Percentiles rank a stretch among this genome's conserved stretches.
Conservation (phyloP, 2,113 vertebrate genomes). For the Ceyx melanurus region DNA sequence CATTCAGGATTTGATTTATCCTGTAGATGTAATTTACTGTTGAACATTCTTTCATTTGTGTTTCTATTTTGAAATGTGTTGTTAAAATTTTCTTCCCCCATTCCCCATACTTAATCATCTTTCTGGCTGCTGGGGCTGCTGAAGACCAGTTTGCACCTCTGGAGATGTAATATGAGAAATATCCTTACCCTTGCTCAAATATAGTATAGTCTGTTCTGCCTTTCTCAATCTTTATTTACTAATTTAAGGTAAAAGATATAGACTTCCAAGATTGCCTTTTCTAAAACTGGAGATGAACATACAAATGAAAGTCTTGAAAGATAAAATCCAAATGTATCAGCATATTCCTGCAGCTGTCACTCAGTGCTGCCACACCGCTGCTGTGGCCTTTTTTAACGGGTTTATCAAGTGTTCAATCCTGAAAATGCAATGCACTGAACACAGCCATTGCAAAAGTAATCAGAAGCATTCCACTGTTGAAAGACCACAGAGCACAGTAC, state of each 20-base stretch:
- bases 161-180: not conserved
- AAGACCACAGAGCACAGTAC: not conserved
- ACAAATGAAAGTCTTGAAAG: not conserved
- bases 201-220: not conserved
- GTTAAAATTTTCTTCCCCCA: not conserved
- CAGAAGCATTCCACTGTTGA: not conserved
- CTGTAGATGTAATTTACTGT: not conserved
- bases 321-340: not conserved
- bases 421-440: not conserved
- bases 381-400: not conserved
- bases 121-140: not conserved
- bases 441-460: not conserved
- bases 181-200: not conserved
- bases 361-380: not conserved
- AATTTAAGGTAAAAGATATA: not conserved
- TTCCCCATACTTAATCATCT: not conserved
- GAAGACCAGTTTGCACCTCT: not conserved
- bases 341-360: not conserved
- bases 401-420: not conserved
- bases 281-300: not conserved
- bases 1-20: constrained; percentile 4
- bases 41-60: not conserved
- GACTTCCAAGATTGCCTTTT: not conserved
- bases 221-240: not conserved
- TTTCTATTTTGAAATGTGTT: not conserved